Percentiles rank a stretch among this genome's conserved stretches.
phyloP scores from a whole-genome alignment of 2,888 invertebrate species.

The Cataglyphis livida region DNA sequence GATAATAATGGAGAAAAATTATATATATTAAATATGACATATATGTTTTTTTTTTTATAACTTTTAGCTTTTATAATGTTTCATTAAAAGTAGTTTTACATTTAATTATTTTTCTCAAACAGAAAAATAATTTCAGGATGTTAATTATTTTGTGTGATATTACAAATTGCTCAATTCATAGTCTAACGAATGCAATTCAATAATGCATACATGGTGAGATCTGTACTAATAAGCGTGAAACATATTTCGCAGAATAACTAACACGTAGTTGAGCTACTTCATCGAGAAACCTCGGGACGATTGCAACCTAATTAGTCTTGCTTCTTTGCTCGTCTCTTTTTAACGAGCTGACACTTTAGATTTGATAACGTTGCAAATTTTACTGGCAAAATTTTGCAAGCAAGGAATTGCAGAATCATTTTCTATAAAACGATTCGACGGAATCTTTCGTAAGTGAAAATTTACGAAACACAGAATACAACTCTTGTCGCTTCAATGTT shows the following conservation, averaged over 20 bases:
- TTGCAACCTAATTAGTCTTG: constrained; percentile 55
- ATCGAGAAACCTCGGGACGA: constrained; percentile 49
- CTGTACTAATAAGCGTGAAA: not conserved
- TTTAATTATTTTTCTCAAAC: not conserved
- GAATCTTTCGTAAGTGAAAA: constrained; percentile 1
- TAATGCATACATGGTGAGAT: constrained; percentile 8
- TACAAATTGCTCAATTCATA: constrained; percentile 19
- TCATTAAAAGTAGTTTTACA: not conserved
- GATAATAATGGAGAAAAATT: not conserved
- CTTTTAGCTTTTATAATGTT: not conserved
- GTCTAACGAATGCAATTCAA: not conserved
- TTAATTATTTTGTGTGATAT: not conserved
- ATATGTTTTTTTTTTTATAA: not conserved
- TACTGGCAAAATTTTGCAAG: not conserved
- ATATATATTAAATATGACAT: not conserved
- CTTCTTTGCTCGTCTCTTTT: constrained; percentile 7
- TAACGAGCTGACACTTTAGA: not conserved
- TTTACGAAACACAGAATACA: constrained; percentile 4
- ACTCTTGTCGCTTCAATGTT: not conserved
- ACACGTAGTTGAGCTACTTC: constrained; percentile 30
- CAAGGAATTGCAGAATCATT: not conserved
- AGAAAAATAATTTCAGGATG: not conserved
- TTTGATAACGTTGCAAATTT: constrained; percentile 6
- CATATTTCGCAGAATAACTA: not conserved
- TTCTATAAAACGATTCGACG: constrained; percentile 1